These are phyloP conservation scores for Eleginops maclovinus DNA, from an alignment of 2,113 vertebrate species.

Conservation along the genomic window DNA sequence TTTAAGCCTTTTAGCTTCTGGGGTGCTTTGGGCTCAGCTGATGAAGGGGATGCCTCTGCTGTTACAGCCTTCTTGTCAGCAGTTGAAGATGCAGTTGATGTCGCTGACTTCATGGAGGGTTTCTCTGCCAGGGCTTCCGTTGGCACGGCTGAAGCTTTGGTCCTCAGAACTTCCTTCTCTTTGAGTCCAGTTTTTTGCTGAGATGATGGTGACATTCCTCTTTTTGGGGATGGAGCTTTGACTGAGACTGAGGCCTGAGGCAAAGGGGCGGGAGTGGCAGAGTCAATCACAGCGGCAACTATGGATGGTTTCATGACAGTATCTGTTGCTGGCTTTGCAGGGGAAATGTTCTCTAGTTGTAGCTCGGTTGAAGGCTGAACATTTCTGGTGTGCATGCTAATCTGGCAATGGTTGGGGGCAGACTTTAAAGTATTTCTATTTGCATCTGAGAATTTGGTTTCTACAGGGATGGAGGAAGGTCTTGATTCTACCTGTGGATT, in stretches of 20 bases:
- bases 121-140: slow-evolving; percentile 37
- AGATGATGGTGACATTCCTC: slow-evolving; percentile 73
- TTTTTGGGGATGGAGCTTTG: slow-evolving; percentile 70
- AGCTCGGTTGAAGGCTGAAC: slow-evolving; percentile 43
- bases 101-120: slow-evolving; percentile 73
- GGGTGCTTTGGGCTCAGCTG: slow-evolving; percentile 51
- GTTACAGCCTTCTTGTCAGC: slow-evolving; percentile 47
- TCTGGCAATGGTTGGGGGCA: not conserved
- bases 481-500: slow-evolving; percentile 24
- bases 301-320: slow-evolving; percentile 70
- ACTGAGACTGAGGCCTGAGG: slow-evolving; percentile 77
- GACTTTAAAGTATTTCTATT: slow-evolving; percentile 26
- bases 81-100: slow-evolving; percentile 78
- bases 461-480: slow-evolving; percentile 31
- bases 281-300: slow-evolving; percentile 73
- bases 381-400: slow-evolving; percentile 33
- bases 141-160: slow-evolving; percentile 41
- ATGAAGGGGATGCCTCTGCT: not conserved
- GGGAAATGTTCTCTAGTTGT: slow-evolving; percentile 45
- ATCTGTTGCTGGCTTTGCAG: slow-evolving; percentile 66
- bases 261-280: slow-evolving; percentile 78
- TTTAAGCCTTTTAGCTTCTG: slow-evolving; percentile 78
- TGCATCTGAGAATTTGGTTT: slow-evolving; percentile 29
- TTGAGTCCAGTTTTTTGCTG: slow-evolving; percentile 72
- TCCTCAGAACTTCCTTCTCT: slow-evolving; percentile 62